Evolutionary conservation across 1,140 invertebrate species (phyloP).

Genomic region (Meloidogyne chitwoodi): DNA sequence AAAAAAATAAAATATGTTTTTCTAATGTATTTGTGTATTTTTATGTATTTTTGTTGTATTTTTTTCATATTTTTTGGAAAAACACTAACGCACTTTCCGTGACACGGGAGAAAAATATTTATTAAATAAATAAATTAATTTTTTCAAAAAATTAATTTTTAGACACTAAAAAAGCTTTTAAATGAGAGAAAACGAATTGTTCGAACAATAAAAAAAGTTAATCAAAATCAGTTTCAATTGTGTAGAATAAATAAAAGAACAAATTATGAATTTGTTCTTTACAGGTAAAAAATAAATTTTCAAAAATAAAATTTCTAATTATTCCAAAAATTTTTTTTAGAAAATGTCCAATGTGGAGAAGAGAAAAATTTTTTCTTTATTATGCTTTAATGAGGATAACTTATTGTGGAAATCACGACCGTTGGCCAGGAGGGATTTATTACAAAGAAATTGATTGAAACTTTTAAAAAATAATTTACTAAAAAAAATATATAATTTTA

Average conservation of each 20-base stretch:
- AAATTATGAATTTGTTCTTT: slow-evolving; percentile 8
- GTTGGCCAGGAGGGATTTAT: slow-evolving; percentile 13
- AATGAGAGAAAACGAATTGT: slow-evolving; percentile 18
- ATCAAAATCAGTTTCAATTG: slow-evolving; percentile 9
- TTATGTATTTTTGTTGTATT: too few species aligned
- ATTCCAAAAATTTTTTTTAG: too few species aligned
- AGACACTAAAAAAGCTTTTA: slow-evolving; percentile 1
- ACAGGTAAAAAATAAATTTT: slow-evolving; percentile 12
- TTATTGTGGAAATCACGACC: slow-evolving; percentile 13
- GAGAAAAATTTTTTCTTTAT: slow-evolving; percentile 22
- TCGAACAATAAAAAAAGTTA: slow-evolving; percentile 12
- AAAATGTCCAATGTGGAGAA: slow-evolving; percentile 24
- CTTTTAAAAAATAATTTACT: background rate
- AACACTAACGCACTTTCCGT: too few species aligned
- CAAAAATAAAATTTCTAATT: too few species aligned
- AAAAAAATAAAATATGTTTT: too few species aligned
- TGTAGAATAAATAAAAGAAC: background rate
- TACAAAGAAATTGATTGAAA: background rate
- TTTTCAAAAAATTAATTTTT: background rate
- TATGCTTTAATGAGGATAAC: slow-evolving; percentile 20
- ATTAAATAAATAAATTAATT: background rate
- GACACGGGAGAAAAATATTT: background rate
- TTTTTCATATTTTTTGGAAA: too few species aligned
- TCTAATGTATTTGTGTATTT: too few species aligned
- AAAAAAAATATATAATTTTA: too few species aligned